Evolutionary conservation across 2,888 invertebrate species (phyloP).

Genomic region (Gymnosoma rotundatum): DNA sequence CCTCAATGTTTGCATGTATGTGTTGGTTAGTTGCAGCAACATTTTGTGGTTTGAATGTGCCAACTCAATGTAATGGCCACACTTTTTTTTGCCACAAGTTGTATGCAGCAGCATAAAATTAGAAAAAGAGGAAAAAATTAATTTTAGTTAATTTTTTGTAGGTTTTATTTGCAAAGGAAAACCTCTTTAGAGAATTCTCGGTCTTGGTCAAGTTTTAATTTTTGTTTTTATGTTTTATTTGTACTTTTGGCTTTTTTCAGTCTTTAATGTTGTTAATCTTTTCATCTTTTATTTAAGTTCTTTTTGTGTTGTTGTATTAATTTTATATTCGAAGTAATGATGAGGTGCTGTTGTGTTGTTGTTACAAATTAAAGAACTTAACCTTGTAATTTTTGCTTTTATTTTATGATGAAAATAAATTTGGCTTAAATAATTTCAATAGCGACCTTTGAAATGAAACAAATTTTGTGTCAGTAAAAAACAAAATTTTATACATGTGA

Average conservation of each 20-base stretch:
- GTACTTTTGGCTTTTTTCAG: conserved; percentile 9
- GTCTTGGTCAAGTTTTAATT: conserved; percentile 68
- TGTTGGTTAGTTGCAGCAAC: conserved; percentile 32
- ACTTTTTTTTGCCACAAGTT: conserved; percentile 52
- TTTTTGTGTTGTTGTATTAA: not conserved
- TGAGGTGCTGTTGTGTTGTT: not conserved
- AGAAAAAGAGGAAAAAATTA: conserved; percentile 23
- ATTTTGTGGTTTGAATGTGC: conserved; percentile 53
- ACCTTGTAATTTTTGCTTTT: conserved; percentile 61
- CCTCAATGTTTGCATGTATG: conserved; percentile 61
- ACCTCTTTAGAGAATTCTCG: conserved; percentile 58
- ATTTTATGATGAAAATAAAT: conserved; percentile 19
- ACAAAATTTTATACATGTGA: too few relatives aligned
- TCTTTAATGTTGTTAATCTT: conserved; percentile 4
- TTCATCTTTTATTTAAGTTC: conserved; percentile 23
- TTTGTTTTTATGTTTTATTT: conserved; percentile 1
- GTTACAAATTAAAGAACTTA: conserved; percentile 46
- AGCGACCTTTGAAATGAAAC: too few relatives aligned
- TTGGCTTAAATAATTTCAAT: too few relatives aligned
- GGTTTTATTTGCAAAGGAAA: conserved; percentile 26
- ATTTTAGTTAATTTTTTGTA: conserved; percentile 15
- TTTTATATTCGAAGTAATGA: not conserved
- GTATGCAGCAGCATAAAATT: conserved; percentile 6
- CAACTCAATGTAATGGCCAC: conserved; percentile 38
- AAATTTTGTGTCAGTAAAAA: too few relatives aligned